Base-by-base conservation (phyloP, 2,888 invertebrate species). In the Cephus sareptanus region DNA sequence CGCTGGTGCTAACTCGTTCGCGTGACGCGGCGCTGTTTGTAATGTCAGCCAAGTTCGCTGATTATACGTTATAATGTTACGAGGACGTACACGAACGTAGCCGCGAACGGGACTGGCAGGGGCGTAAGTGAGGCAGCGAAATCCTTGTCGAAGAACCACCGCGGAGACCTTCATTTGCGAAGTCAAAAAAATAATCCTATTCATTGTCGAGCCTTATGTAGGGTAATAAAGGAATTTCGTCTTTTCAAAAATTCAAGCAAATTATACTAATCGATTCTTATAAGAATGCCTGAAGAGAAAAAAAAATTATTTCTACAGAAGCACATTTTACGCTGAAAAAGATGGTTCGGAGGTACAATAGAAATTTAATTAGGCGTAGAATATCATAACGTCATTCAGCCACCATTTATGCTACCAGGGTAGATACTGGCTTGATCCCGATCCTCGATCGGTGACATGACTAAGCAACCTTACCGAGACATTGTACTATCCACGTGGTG, bases 51-150 rank as follows among this genome's bases (percentile, higher is more conserved):
- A 79, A 84, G 80, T 73, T 77, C 73, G 74, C 78, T 82, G 84
- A 86, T 86, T 86, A 85, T 74, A 78, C 79, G 81, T 81, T 79
- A 76, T 77, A 77, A 79, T 81, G 89, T 88, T 89, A 89, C 89
- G 86, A 85, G 81, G 75, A 56, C 56, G 56, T 56, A 56, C 56
- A 56, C 56, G 56, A 56, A 56, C 56, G 23, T 56, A 56, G 56
- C 56, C 23, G 56, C 23, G 56, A 56, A 56, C 56, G 56, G 56
- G 56, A 56, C 56, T 56, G 56, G 56, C 23, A 56, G 23, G 56
- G 56, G 56, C 56, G 56, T 56, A 56, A 56, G 56, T 56, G 56
- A 56, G 56, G 56, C 56, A 56, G 56, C 56, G 56, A 56, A 56
- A 56, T 56, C 15, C 56, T 56, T 56, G 56, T 23, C 23, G 56